A percentile compares a stretch with the other conserved stretches of the same genome.
Conservation (phyloP, 92 coral and sea anemone genomes). For the Ricordea florida region DNA sequence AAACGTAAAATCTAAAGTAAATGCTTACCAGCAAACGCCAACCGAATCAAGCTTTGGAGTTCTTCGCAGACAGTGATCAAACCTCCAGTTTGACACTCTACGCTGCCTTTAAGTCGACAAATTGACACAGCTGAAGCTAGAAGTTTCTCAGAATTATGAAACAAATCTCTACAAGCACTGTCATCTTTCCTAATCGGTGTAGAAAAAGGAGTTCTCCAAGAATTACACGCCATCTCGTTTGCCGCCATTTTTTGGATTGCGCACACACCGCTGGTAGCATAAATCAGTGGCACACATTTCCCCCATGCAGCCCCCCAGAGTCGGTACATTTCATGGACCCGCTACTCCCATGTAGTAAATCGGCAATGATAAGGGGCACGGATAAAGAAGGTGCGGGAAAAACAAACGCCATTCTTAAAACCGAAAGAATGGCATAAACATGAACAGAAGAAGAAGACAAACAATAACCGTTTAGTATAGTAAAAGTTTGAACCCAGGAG, state of each 20-base stretch:
- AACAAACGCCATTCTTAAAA: too few relatives aligned
- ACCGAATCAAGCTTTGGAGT: conserved; percentile 87
- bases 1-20: not conserved
- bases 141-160: conserved; percentile 89
- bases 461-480: too few relatives aligned
- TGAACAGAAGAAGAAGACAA: too few relatives aligned
- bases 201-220: conserved; percentile 83
- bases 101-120: conserved; percentile 93
- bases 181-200: conserved; percentile 75
- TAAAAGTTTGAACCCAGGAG: too few relatives aligned
- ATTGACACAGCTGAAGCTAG: conserved; percentile 98
- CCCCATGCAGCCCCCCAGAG: too few relatives aligned
- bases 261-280: too few relatives aligned
- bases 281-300: too few relatives aligned
- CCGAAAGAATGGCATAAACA: too few relatives aligned
- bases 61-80: conserved; percentile 95
- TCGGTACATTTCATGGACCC: too few relatives aligned
- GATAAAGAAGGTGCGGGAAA: too few relatives aligned
- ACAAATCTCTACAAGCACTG: conserved; percentile 70
- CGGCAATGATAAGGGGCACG: too few relatives aligned
- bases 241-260: conserved; percentile 94
- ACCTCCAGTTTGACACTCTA: conserved; percentile 98
- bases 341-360: too few relatives aligned
- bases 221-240: conserved; percentile 20
- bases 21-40: conserved; percentile 80